These are phyloP conservation scores for Amphilophus citrinellus DNA, from an alignment of 2,113 vertebrate genomes.

Conservation along the genomic window DNA sequence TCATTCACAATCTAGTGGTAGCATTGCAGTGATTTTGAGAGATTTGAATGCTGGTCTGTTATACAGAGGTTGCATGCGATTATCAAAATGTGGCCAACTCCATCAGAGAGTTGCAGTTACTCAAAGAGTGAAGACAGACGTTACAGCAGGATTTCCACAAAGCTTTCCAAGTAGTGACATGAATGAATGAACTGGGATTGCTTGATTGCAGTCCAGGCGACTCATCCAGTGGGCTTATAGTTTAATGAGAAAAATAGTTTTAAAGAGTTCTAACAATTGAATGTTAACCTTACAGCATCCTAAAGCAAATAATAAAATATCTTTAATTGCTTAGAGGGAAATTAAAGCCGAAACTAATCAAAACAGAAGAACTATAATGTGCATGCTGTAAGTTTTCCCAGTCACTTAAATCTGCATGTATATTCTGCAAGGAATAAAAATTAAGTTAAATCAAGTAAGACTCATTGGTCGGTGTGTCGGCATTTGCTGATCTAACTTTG, in stretches of 20 bases:
- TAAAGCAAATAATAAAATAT: not conserved
- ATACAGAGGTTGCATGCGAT: slow-evolving; percentile 23
- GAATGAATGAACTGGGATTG: slow-evolving; percentile 4
- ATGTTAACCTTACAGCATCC: not conserved
- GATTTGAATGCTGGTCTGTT: slow-evolving; percentile 4
- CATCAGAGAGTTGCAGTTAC: not conserved
- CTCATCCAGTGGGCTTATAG: slow-evolving; percentile 10
- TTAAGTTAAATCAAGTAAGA: not conserved
- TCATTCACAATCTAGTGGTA: not conserved
- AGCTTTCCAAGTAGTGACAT: slow-evolving; percentile 23
- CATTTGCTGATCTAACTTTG: not conserved
- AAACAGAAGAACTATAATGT: not conserved
- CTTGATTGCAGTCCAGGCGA: not conserved
- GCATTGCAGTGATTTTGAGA: not conserved
- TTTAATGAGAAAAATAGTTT: not conserved
- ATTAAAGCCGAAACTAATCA: not conserved
- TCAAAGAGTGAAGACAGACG: slow-evolving; percentile 2
- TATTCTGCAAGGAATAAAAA: not conserved
- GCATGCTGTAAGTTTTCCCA: no score
- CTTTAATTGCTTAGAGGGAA: not conserved
- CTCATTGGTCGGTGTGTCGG: not conserved
- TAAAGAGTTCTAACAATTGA: not conserved
- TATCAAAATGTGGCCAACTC: not conserved
- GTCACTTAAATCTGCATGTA: not conserved
- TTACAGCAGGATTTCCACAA: slow-evolving; percentile 32